A percentile compares a stretch with the other conserved stretches of the same genome.
These are phyloP conservation scores for Sericinus montela DNA, from an alignment of 2,888 invertebrate genomes.

Conservation along the genomic window DNA sequence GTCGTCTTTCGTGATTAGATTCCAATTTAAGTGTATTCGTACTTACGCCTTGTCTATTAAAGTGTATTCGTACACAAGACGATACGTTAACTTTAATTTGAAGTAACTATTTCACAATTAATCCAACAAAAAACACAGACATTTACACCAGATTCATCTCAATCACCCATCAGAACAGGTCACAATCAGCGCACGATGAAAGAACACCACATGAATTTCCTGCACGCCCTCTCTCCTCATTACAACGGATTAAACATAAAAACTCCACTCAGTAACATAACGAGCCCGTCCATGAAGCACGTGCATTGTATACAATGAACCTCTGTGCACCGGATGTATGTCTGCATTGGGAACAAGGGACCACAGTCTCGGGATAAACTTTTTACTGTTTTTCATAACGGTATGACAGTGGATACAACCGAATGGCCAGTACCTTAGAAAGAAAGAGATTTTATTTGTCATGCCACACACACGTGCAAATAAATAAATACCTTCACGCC, in stretches of 20 bases:
- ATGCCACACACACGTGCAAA: too few relatives aligned
- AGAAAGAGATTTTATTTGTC: too few relatives aligned
- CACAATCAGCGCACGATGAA: neutral
- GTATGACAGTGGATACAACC: neutral
- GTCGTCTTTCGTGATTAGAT: too few relatives aligned
- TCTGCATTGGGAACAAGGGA: neutral
- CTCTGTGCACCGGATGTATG: neutral
- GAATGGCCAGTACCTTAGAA: too few relatives aligned
- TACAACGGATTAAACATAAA: constrained; percentile 1
- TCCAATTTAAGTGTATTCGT: too few relatives aligned
- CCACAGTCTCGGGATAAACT: neutral
- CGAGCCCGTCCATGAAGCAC: neutral
- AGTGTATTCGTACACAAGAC: too few relatives aligned
- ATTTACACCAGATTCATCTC: neutral
- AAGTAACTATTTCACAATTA: too few relatives aligned
- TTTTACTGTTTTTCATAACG: neutral
- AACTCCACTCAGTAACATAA: neutral
- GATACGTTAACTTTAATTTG: too few relatives aligned
- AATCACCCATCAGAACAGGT: neutral
- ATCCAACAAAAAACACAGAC: neutral
- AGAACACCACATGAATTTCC: constrained; percentile 6
- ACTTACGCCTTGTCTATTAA: too few relatives aligned
- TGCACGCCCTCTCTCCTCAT: neutral
- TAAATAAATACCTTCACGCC: too few relatives aligned
- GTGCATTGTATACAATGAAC: neutral